Evolutionary conservation across 2,888 invertebrate genomes (phyloP), one percentile per base, ranked within the genome.

Genomic region (Piscicola geometra): DNA sequence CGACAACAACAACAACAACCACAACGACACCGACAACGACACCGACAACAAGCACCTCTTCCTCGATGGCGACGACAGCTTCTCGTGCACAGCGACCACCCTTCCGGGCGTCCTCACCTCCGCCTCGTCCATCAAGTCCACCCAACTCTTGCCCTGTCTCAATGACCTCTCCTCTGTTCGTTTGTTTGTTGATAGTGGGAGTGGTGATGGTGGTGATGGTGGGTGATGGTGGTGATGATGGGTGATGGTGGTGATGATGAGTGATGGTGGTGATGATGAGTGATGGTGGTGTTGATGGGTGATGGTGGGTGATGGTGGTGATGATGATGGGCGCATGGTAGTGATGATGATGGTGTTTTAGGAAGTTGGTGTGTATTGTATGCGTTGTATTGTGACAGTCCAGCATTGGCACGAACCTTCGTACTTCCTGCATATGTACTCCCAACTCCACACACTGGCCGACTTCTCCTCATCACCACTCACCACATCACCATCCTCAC

Each of bases 11-110:
- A 67, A 25, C 5, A 21, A 60, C 5, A 21, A 64, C 30, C 3
- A 12, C 25, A 28, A 9, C 30, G 15, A 15, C 12, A 21, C 12
- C 68, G 30, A 33, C 64, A 64, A 64, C n/a, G 30, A 12, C 30
- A 68, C 1, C n/a, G 9, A 68, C 68, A 41, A 41, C 41, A 56
- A 56, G 83, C n/a, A 92, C 56, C 92, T 88, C 75, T 91, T 89
- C n/a, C 93, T 88, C 0, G 93, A 92, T 0, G 95, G 95, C 69
- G 93, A 93, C 0, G 94, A 94, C 0, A 98, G 87, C 84, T 96
- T 97, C 81, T 94, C 94, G 85, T 96, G 96, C 67, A 97, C 88
- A 81, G 95, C 93, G 77, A 93, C 90, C 0, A 94, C 94, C 75
- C 95, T 89, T 73, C 94, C 96, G 0, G 97, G 96, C 84, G 93